A percentile compares a stretch with the other conserved stretches of the same genome.
phyloP scores from a whole-genome alignment of 2,797 vertebrate species.

The Rousettus madagascariensis region DNA sequence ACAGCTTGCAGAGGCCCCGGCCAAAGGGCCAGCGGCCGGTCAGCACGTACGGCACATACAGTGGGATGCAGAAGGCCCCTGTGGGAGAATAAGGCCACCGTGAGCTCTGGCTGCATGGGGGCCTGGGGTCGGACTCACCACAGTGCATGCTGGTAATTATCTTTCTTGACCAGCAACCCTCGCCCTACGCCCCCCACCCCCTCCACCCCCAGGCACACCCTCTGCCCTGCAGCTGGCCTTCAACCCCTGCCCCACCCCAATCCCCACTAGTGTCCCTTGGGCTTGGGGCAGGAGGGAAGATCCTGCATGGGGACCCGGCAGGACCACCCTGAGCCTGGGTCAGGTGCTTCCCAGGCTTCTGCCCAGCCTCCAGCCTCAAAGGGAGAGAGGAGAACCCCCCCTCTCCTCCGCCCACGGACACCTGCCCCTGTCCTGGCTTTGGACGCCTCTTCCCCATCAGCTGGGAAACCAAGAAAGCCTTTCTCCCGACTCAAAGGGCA shows the following conservation, averaged over 20 bases:
- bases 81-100: constrained; percentile 23
- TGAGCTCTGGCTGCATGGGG: not conserved
- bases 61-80: constrained; percentile 89
- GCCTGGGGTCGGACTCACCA: not conserved
- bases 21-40: constrained; percentile 87
- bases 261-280: not conserved
- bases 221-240: not conserved
- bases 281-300: not conserved
- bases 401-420: not conserved
- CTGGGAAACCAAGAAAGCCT: not conserved
- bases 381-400: not conserved
- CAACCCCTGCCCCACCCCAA: not conserved
- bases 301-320: not conserved
- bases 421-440: not conserved
- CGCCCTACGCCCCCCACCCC: too few species aligned
- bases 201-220: not conserved
- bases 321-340: not conserved
- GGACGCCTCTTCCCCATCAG: not conserved
- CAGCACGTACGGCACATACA: constrained; percentile 88
- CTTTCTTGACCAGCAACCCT: not conserved
- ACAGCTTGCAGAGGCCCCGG: constrained; percentile 88
- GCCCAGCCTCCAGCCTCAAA: not conserved
- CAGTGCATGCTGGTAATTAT: not conserved
- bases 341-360: not conserved
- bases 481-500: not conserved